Conservation (phyloP, 2,797 vertebrate genomes). For the Ptychobarbus kaznakovi region DNA sequence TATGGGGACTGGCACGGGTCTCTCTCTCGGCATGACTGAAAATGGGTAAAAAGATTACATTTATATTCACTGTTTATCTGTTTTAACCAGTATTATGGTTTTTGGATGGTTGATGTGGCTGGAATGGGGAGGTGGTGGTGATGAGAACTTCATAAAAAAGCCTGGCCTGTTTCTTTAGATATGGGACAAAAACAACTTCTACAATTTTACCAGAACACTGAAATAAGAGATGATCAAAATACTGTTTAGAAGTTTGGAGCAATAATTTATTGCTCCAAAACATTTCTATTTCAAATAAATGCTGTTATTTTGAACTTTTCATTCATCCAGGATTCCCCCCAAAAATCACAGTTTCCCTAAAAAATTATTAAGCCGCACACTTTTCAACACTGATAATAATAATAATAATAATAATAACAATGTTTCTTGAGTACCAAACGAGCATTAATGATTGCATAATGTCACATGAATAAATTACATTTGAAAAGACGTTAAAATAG, state of each 20-base stretch:
- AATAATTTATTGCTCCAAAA: background rate
- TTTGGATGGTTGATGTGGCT: constrained; percentile 3
- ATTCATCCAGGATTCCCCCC: background rate
- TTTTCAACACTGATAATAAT: background rate
- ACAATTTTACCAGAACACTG: background rate
- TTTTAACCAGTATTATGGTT: constrained; percentile 20
- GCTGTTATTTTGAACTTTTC: background rate
- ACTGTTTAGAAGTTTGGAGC: background rate
- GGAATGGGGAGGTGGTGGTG: constrained; percentile 1
- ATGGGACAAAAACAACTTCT: background rate
- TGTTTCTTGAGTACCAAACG: background rate
- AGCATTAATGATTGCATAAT: background rate
- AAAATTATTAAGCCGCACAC: background rate
- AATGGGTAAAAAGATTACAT: constrained; percentile 25
- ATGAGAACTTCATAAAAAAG: background rate
- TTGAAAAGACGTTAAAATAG: background rate
- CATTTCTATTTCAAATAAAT: background rate
- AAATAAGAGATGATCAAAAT: background rate
- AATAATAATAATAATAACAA: background rate
- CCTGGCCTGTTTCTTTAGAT: background rate
- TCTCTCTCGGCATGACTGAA: constrained; percentile 22
- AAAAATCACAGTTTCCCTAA: background rate
- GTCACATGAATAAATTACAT: background rate
- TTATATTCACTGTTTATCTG: constrained; percentile 48
- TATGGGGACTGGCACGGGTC: constrained; percentile 43